Evolutionary conservation across 2,888 invertebrate species (phyloP).

Genomic region (Polyploca ridens): DNA sequence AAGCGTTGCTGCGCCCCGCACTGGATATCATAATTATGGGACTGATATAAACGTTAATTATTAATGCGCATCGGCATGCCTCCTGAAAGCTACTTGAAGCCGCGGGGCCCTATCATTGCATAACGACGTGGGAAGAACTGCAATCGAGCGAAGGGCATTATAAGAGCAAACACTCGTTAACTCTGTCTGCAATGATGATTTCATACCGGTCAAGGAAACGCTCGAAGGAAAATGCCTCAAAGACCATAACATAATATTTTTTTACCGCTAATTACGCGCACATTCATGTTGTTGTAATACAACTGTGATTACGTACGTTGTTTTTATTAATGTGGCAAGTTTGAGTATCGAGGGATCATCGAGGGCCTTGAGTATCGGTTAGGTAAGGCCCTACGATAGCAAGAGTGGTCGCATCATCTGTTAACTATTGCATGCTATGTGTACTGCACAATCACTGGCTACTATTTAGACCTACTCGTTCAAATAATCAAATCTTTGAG

Average conservation of each 20-base stretch:
- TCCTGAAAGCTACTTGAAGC: conserved; percentile 55
- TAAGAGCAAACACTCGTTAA: conserved; percentile 68
- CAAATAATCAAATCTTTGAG: conserved; percentile 36
- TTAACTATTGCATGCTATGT: conserved; percentile 39
- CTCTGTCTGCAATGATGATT: conserved; percentile 63
- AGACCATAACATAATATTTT: conserved; percentile 32
- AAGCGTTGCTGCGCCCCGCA: conserved; percentile 37
- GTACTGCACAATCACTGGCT: conserved; percentile 40
- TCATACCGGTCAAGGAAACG: conserved; percentile 78
- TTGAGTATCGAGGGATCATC: conserved; percentile 42
- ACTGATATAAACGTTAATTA: conserved; percentile 54
- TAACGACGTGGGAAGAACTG: conserved; percentile 59
- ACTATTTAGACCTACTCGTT: conserved; percentile 44
- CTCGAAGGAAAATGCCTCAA: conserved; percentile 57
- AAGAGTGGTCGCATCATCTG: conserved; percentile 44
- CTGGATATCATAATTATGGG: conserved; percentile 60
- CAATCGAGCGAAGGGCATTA: conserved; percentile 64
- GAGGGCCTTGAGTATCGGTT: conserved; percentile 59
- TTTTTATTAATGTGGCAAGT: conserved; percentile 33
- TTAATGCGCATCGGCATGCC: conserved; percentile 32
- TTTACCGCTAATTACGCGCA: conserved; percentile 37
- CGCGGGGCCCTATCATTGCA: conserved; percentile 54
- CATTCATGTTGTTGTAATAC: conserved; percentile 39
- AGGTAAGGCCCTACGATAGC: conserved; percentile 50
- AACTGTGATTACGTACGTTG: conserved; percentile 34